phyloP scores from a whole-genome alignment of 2,888 invertebrate genomes.

The Alitta virens region DNA sequence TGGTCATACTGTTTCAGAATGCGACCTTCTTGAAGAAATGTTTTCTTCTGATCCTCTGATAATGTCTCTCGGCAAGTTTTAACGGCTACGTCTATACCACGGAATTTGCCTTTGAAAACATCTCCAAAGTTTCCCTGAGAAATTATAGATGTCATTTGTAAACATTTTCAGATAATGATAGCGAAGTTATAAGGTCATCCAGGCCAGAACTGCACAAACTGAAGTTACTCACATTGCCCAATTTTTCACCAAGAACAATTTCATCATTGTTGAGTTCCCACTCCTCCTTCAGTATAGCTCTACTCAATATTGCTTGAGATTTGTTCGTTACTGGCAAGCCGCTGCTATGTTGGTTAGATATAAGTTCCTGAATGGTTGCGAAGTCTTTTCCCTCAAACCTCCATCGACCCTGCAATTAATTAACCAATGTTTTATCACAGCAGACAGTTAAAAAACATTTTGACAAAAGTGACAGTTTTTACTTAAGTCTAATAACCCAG shows the following conservation, averaged over 20 bases:
- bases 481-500: no score
- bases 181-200: no score
- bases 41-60: slow-evolving; percentile 88
- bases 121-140: slow-evolving; percentile 93
- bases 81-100: slow-evolving; percentile 77
- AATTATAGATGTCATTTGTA: no score
- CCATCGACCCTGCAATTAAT: slow-evolving; percentile 79
- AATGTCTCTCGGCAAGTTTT: slow-evolving; percentile 92
- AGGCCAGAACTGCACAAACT: not conserved
- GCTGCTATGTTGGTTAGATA: slow-evolving; percentile 82
- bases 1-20: slow-evolving; percentile 96
- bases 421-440: no score
- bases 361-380: slow-evolving; percentile 87
- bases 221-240: slow-evolving; percentile 74
- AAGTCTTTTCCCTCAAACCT: slow-evolving; percentile 92
- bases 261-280: slow-evolving; percentile 97
- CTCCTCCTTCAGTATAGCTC: slow-evolving; percentile 82
- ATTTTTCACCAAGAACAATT: slow-evolving; percentile 85
- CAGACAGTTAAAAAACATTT: no score
- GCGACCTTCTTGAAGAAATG: slow-evolving; percentile 91
- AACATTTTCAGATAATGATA: no score
- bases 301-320: slow-evolving; percentile 83
- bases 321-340: slow-evolving; percentile 81
- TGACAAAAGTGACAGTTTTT: no score
- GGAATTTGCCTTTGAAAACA: slow-evolving; percentile 83